Evolutionary conservation across 2,113 vertebrate species (phyloP), one percentile per base, ranked within the genome.

Genomic region (Tragelaphus strepsiceros): DNA sequence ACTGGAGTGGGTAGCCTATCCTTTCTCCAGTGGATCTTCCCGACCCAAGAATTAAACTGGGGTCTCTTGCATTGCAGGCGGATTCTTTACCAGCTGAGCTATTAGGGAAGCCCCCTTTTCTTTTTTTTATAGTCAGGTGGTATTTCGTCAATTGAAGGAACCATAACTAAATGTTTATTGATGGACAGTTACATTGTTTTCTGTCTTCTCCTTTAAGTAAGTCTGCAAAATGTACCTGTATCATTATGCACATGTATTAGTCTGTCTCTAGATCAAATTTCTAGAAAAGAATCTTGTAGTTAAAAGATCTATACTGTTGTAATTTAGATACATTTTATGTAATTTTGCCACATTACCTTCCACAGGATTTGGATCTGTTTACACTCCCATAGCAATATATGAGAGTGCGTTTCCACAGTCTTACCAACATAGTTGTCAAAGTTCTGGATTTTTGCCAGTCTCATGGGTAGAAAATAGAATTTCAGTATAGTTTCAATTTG

Each of bases 201-300:
- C 59, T 59, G 14, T 28, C 8, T 92, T 82, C 32, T 83, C 49
- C 71, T 91, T 97, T 86, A 92, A 94, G 59, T 32, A 78, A 16
- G 83, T 58, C 3, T 92, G n/a, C 15, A 80, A 64, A 95, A 62
- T 91, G 7, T 78, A 59, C 26, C 21, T 93, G n/a, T 88, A 24
- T 87, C 74, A 61, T 95, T 56, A 9, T 81, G 13, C 3, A 43
- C 0, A 4, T 71, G 26, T 83, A n/a, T 96, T 64, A 82, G 61
- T 92, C 90, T 94, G 84, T 96, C 92, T 96, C 32, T 93, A 54
- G 62, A 46, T 59, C 80, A 62, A 28, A 30, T 93, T 80, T 91
- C 51, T 93, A 35, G 54, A 62, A 46, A 90, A 46, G 26, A 95
- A 56, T 91, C 88, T 17, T 24, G 43, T 74, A 30, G 21, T 61